phyloP scores from a whole-genome alignment of 1,140 invertebrate genomes.

The Drosophila arawakana region DNA sequence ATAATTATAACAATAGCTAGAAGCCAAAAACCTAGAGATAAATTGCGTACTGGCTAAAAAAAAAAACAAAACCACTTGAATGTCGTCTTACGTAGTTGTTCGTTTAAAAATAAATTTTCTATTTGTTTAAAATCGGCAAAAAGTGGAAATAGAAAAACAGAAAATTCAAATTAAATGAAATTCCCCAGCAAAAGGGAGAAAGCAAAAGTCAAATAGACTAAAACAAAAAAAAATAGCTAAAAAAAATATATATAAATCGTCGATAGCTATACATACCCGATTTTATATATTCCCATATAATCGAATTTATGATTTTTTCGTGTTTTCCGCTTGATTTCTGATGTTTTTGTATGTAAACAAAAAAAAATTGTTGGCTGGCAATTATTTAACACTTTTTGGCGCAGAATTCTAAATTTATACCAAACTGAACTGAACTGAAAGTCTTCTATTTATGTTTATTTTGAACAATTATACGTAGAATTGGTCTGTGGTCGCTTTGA shows the following conservation, averaged over 20 bases:
- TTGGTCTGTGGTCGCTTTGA: conserved; percentile 28
- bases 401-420: conserved; percentile 34
- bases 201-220: conserved; percentile 51
- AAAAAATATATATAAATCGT: conserved; percentile 6
- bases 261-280: conserved; percentile 8
- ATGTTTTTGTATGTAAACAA: conserved; percentile 58
- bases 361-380: conserved; percentile 44
- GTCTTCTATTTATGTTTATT: conserved; percentile 38
- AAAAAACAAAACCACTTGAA: conserved; percentile 82
- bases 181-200: conserved; percentile 18
- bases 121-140: conserved; percentile 40
- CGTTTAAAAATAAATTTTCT: conserved; percentile 66
- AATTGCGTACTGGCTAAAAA: conserved; percentile 71
- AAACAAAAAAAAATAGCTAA: conserved; percentile 31
- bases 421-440: conserved; percentile 5
- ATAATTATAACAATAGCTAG: conserved; percentile 37
- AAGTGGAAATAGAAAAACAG: conserved; percentile 59
- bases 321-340: conserved; percentile 20
- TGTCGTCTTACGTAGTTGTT: conserved; percentile 79
- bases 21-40: conserved; percentile 21
- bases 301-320: conserved; percentile 43
- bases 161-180: conserved; percentile 50
- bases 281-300: conserved; percentile 30
- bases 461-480: conserved; percentile 26
- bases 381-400: conserved; percentile 76